Conservation (phyloP, 2,113 vertebrate species). For the Megaceryle torquata region DNA sequence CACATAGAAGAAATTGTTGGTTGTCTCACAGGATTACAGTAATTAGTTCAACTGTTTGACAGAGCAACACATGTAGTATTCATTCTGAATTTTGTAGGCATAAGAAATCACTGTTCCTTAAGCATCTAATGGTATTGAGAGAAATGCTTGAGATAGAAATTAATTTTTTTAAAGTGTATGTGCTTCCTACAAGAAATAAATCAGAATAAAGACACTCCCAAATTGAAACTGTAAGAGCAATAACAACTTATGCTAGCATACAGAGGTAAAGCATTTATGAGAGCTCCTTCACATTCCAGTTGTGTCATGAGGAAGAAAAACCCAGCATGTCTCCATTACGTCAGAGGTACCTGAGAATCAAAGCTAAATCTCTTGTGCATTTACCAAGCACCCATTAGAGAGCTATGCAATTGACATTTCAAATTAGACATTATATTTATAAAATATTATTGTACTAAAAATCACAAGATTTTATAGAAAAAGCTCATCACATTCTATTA, state of each 20-base stretch:
- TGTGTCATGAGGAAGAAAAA: conserved; percentile 6
- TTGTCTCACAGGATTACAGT: conserved; percentile 7
- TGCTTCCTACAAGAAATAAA: neutral
- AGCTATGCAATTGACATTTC: conserved; percentile 32
- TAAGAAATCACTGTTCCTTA: conserved; percentile 17
- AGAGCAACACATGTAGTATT: neutral
- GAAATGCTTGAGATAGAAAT: neutral
- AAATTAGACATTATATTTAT: conserved; percentile 39
- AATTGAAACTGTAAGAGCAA: neutral
- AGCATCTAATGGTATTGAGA: neutral
- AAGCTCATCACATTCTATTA: conserved; percentile 56
- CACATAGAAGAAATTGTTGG: neutral
- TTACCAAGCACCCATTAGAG: conserved; percentile 50
- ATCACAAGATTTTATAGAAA: conserved; percentile 50
- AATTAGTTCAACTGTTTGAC: conserved; percentile 22
- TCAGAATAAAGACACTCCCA: conserved; percentile 4
- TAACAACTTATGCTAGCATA: neutral
- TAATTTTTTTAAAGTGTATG: neutral
- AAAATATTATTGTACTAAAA: conserved; percentile 56
- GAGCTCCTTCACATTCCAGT: conserved; percentile 59
- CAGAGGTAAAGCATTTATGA: neutral
- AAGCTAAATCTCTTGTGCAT: conserved; percentile 59
- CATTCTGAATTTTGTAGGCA: neutral
- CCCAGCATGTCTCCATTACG: conserved; percentile 16
- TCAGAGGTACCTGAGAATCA: conserved; percentile 74